These are phyloP conservation scores for Nothoprocta perdicaria DNA, from an alignment of 2,113 vertebrate species.

Conservation along the genomic window DNA sequence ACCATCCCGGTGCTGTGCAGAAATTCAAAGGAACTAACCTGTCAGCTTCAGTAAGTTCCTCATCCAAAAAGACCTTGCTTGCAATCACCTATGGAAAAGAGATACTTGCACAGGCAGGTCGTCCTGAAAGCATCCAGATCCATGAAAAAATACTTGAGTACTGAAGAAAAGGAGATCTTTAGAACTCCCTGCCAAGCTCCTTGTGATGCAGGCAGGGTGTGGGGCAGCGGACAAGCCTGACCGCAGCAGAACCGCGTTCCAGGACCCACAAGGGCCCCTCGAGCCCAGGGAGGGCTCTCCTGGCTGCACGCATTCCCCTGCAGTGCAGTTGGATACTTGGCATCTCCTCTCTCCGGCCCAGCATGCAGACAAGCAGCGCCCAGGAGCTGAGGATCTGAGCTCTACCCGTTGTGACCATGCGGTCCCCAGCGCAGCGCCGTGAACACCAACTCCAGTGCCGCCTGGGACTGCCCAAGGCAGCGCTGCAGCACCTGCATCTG, in stretches of 20 bases:
- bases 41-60: slow-evolving; percentile 28
- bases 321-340: neutral
- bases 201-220: neutral
- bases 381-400: neutral
- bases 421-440: neutral
- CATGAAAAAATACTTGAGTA: neutral
- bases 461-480: slow-evolving; percentile 1
- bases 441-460: neutral
- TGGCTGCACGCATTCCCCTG: neutral
- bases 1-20: slow-evolving; percentile 36
- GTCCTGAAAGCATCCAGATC: slow-evolving; percentile 20
- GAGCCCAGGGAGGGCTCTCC: accelerated
- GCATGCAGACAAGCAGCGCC: neutral
- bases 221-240: neutral
- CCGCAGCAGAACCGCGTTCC: neutral
- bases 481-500: neutral
- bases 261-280: neutral
- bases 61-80: slow-evolving; percentile 20
- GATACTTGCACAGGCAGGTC: slow-evolving; percentile 47
- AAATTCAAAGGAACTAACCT: slow-evolving; percentile 48
- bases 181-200: neutral
- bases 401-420: neutral
- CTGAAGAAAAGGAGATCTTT: neutral
- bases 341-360: neutral
- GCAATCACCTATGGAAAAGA: neutral